Evolutionary conservation across 2,797 vertebrate species (phyloP).

Genomic region (Malurus leucopterus): DNA sequence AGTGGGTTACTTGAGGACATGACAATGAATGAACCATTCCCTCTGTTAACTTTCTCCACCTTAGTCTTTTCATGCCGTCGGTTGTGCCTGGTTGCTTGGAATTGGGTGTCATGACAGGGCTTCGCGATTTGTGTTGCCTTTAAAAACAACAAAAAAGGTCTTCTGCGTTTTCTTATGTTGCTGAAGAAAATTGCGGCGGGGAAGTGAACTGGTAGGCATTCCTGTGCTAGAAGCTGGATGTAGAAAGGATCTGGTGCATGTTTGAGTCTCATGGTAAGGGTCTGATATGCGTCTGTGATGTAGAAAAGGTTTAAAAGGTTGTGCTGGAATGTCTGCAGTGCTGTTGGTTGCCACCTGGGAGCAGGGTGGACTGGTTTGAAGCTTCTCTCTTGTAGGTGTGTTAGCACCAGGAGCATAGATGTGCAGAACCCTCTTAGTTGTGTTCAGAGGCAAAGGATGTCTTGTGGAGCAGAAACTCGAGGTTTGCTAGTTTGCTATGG

Average conservation of each 20-base stretch:
- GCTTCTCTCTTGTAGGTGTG: background rate
- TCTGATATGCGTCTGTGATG: background rate
- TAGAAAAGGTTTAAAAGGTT: background rate
- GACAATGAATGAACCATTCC: background rate
- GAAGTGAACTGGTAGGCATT: background rate
- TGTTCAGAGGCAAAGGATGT: background rate
- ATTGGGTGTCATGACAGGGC: background rate
- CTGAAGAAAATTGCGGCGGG: background rate
- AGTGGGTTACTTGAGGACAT: slow-evolving; percentile 12
- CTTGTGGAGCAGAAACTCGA: background rate
- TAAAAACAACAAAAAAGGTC: background rate
- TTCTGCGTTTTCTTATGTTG: background rate
- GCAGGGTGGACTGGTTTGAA: background rate
- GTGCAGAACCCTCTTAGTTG: background rate
- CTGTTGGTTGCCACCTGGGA: background rate
- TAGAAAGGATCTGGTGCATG: background rate
- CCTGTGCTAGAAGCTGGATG: background rate
- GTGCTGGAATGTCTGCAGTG: background rate
- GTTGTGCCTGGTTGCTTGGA: background rate
- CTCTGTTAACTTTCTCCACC: background rate
- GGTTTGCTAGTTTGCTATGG: background rate
- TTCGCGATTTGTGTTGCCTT: background rate
- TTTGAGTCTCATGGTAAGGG: background rate
- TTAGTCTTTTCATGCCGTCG: background rate
- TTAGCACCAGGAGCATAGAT: background rate